These are phyloP conservation scores for Cyphomyrus discorhynchus DNA, from an alignment of 2,113 vertebrate species.

Conservation along the genomic window DNA sequence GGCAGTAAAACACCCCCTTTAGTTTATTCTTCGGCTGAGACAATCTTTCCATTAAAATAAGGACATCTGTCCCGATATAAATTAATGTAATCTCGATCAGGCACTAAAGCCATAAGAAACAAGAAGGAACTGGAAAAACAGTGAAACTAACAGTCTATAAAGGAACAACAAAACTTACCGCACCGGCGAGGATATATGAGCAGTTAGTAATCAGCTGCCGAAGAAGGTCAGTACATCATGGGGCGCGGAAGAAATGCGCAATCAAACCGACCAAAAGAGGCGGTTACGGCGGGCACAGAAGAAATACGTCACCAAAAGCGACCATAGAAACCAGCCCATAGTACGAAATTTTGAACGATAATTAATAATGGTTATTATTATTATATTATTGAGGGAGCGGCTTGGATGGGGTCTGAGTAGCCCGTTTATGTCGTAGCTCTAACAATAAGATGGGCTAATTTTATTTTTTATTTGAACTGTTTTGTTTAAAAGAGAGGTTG, in stretches of 20 bases:
- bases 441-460: not conserved
- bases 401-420: too few species aligned
- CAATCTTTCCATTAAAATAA: not conserved
- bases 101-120: not conserved
- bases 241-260: constrained; percentile 5
- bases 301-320: not conserved
- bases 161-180: not conserved
- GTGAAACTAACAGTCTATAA: not conserved
- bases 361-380: too few species aligned
- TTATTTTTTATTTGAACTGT: not conserved
- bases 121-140: not conserved
- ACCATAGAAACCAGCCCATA: not conserved
- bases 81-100: not conserved
- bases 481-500: too few species aligned
- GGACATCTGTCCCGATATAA: not conserved
- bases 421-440: not conserved
- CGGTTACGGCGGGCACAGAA: not conserved
- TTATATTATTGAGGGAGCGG: too few species aligned
- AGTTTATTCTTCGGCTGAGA: not conserved
- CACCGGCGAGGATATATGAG: not conserved
- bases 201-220: not conserved
- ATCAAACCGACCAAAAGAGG: not conserved
- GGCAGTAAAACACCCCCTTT: not conserved
- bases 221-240: not conserved
- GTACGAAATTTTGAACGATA: not conserved